Percentiles rank a stretch among this genome's conserved stretches.
phyloP scores from a whole-genome alignment of 2,113 vertebrate genomes.

The Chaetura pelagica region DNA sequence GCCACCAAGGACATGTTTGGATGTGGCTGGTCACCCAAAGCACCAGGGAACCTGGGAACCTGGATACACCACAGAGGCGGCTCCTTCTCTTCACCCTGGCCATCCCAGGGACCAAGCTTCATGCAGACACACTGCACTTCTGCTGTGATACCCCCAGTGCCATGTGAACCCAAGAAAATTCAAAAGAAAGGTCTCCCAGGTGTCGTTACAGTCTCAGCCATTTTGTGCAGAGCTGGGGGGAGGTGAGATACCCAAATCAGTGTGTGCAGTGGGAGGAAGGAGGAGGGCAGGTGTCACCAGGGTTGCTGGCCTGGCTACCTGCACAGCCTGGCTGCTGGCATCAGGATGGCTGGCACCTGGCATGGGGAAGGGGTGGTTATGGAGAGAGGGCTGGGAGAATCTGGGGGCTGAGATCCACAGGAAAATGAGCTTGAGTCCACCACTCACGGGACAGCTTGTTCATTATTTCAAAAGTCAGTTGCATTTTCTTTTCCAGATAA shows the following conservation, averaged over 20 bases:
- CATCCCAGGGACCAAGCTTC: fast-evolving
- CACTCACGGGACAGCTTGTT: background rate
- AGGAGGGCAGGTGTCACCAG: fast-evolving
- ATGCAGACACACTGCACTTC: fast-evolving
- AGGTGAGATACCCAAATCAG: background rate
- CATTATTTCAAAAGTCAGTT: background rate
- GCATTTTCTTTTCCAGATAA: background rate
- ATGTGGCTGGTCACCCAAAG: background rate
- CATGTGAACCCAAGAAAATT: background rate
- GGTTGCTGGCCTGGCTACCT: background rate
- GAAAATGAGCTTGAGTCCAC: background rate
- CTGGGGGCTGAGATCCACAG: background rate
- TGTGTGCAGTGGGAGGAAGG: background rate
- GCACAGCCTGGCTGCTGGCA: background rate
- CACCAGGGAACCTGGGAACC: fast-evolving
- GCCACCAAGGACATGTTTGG: background rate
- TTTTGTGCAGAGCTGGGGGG: background rate
- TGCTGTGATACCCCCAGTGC: background rate
- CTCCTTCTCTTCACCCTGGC: background rate
- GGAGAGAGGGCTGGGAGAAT: background rate
- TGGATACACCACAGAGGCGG: fast-evolving
- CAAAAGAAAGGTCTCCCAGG: background rate
- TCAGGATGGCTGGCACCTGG: background rate
- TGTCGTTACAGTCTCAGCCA: fast-evolving
- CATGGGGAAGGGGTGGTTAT: fast-evolving